Evolutionary conservation across 2,888 invertebrate genomes (phyloP).

Genomic region (Melanophora roralis): DNA sequence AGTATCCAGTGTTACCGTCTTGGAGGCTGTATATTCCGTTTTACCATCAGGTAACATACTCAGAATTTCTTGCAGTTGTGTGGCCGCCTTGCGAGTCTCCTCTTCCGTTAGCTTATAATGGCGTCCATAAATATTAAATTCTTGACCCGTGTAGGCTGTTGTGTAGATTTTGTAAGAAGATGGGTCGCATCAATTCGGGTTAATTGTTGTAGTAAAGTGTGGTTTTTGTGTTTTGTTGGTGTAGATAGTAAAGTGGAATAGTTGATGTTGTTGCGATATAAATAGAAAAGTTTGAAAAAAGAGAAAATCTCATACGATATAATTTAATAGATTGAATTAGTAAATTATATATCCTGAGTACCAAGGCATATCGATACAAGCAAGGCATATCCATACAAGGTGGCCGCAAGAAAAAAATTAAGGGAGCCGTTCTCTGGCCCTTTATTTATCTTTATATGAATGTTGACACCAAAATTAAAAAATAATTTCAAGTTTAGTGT

Average conservation of each 20-base stretch:
- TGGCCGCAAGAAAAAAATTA: too few relatives aligned
- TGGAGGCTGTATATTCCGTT: constrained; percentile 73
- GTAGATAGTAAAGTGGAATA: constrained; percentile 13
- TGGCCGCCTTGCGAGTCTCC: constrained; percentile 73
- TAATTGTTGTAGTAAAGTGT: constrained; percentile 26
- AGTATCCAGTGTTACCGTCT: constrained; percentile 71
- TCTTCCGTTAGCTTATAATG: constrained; percentile 73
- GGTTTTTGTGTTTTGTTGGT: constrained; percentile 41
- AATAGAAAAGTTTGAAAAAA: constrained; percentile 40
- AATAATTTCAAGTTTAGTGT: too few relatives aligned
- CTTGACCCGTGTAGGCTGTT: constrained; percentile 63
- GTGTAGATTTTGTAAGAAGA: not conserved
- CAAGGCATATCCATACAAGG: too few relatives aligned
- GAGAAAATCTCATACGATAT: constrained; percentile 52
- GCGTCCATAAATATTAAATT: constrained; percentile 74
- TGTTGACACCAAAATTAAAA: too few relatives aligned
- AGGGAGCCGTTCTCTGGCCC: too few relatives aligned
- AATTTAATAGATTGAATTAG: constrained; percentile 23
- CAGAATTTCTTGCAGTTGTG: constrained; percentile 74
- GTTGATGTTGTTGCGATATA: constrained; percentile 40
- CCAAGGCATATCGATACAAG: too few relatives aligned
- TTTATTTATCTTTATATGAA: too few relatives aligned
- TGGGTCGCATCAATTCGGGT: not conserved
- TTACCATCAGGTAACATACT: constrained; percentile 73
- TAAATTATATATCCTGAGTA: too few relatives aligned